Conservation (phyloP, 2,113 vertebrate species). For the Xenopus tropicalis region DNA sequence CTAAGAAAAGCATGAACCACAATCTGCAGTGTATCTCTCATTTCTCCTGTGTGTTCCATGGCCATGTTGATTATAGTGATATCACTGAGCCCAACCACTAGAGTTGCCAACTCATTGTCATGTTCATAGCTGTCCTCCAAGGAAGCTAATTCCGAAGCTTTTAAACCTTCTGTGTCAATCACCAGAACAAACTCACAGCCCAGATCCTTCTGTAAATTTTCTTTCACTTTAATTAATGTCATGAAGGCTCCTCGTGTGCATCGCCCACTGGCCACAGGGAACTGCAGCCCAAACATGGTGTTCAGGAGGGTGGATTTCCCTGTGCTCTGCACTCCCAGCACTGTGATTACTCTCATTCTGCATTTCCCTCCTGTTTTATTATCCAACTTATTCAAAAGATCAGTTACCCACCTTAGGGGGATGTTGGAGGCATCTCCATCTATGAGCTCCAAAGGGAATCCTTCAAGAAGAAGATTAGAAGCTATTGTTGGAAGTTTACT, state of each 20-base stretch:
- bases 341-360: slow-evolving; percentile 64
- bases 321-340: slow-evolving; percentile 72
- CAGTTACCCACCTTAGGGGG: slow-evolving; percentile 69
- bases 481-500: slow-evolving; percentile 40
- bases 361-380: slow-evolving; percentile 55
- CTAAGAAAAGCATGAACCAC: slow-evolving; percentile 69
- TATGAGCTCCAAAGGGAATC: slow-evolving; percentile 71
- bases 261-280: slow-evolving; percentile 56
- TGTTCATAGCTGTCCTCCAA: slow-evolving; percentile 63
- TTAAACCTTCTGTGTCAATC: slow-evolving; percentile 64
- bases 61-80: slow-evolving; percentile 69
- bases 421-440: slow-evolving; percentile 70
- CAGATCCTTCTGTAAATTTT: slow-evolving; percentile 60
- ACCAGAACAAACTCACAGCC: slow-evolving; percentile 71
- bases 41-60: slow-evolving; percentile 48
- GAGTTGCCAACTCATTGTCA: slow-evolving; percentile 65
- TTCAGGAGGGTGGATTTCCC: slow-evolving; percentile 75
- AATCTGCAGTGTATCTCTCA: slow-evolving; percentile 61
- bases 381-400: slow-evolving; percentile 59
- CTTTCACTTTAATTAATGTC: slow-evolving; percentile 57
- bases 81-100: slow-evolving; percentile 70
- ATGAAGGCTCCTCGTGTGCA: slow-evolving; percentile 66
- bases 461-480: slow-evolving; percentile 62
- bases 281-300: slow-evolving; percentile 73
- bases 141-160: slow-evolving; percentile 44